These are phyloP conservation scores for Chascanopsetta lugubris DNA, from an alignment of 2,113 vertebrate genomes.

Conservation along the genomic window DNA sequence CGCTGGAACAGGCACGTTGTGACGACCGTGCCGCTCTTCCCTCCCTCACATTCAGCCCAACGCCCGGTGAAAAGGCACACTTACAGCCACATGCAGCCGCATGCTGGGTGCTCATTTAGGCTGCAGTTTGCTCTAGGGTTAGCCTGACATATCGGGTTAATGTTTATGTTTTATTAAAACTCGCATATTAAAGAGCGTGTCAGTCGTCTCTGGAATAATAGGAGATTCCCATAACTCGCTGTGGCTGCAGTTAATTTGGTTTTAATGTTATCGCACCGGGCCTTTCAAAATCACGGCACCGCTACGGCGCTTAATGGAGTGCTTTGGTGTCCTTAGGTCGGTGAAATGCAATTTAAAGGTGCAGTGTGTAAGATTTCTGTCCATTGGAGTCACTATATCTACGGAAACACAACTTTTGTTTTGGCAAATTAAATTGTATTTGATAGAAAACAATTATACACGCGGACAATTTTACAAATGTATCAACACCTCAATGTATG, in stretches of 20 bases:
- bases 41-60: conserved; percentile 30
- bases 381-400: no score
- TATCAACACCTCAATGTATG: no score
- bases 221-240: background rate
- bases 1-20: conserved; percentile 17
- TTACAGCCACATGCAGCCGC: conserved; percentile 8
- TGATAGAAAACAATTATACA: no score
- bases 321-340: conserved; percentile 2
- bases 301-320: background rate
- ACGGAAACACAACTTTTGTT: no score
- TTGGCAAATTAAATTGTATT: no score
- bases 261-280: conserved; percentile 17
- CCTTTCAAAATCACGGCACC: background rate
- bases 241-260: conserved; percentile 5
- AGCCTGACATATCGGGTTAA: conserved; percentile 38
- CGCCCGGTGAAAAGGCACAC: conserved; percentile 10
- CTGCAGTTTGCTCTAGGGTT: conserved; percentile 45
- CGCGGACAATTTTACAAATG: no score
- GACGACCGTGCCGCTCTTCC: conserved; percentile 16
- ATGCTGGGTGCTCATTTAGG: conserved; percentile 34
- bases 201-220: conserved; percentile 19
- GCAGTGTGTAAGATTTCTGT: no score
- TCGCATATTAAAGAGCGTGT: conserved; percentile 36
- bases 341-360: background rate
- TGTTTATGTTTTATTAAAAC: conserved; percentile 61